A percentile compares a stretch with the other conserved stretches of the same genome.
Conservation (phyloP, 1,140 invertebrate species). For the Drosophila dunni region DNA sequence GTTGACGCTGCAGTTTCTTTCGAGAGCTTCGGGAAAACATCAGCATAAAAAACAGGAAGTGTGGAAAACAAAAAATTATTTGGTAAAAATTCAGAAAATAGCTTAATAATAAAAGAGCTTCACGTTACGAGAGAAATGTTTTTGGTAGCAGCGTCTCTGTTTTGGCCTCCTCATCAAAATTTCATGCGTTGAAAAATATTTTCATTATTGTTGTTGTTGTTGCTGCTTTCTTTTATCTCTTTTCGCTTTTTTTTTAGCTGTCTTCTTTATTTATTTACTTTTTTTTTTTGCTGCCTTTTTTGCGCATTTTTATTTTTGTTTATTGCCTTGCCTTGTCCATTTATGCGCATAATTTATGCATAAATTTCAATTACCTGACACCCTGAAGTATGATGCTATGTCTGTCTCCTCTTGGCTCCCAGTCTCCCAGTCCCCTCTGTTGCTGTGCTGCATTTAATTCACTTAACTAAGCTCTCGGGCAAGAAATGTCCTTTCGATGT, state of each 20-base stretch:
- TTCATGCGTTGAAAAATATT: constrained; percentile 64
- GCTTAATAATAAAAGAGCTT: constrained; percentile 67
- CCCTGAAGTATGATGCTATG: constrained; percentile 62
- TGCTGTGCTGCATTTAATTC: constrained; percentile 58
- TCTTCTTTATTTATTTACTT: background rate
- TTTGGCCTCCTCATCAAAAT: constrained; percentile 64
- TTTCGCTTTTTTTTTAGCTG: constrained; percentile 1
- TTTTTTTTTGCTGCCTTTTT: constrained; percentile 32
- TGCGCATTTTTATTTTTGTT: constrained; percentile 68
- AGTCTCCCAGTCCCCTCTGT: background rate
- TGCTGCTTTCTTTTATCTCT: constrained; percentile 1
- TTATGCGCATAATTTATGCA: constrained; percentile 82
- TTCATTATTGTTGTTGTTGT: constrained; percentile 26
- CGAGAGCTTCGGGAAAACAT: background rate
- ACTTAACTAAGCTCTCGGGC: constrained; percentile 42
- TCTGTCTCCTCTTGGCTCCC: background rate
- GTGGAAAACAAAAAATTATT: constrained; percentile 25
- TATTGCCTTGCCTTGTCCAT: constrained; percentile 75
- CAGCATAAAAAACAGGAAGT: background rate
- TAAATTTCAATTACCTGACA: constrained; percentile 76
- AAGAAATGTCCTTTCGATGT: constrained; percentile 19
- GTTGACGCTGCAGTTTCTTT: constrained; percentile 30
- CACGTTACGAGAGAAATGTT: constrained; percentile 22
- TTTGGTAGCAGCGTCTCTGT: background rate
- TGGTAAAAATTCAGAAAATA: constrained; percentile 46